Evolutionary conservation across 2,888 invertebrate species (phyloP).

Genomic region (Xestia ashworthii): DNA sequence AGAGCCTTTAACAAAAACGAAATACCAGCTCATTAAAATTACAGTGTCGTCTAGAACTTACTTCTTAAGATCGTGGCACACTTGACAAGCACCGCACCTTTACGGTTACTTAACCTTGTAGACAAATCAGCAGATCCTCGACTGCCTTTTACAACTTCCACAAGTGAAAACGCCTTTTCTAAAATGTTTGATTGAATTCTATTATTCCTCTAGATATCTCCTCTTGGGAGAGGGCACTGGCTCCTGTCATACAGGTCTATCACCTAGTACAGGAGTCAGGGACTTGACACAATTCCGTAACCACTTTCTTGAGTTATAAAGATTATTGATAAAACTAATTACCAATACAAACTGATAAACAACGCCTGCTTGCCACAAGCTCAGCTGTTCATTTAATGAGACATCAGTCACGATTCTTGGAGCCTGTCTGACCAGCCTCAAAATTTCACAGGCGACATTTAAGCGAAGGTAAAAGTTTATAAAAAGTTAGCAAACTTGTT

Average conservation of each 20-base stretch:
- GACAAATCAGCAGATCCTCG: neutral
- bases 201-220: too few species aligned
- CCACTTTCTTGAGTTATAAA: too few species aligned
- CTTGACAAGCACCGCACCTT: too few species aligned
- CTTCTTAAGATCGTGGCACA: too few species aligned
- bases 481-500: slow-evolving; percentile 63
- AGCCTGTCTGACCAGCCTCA: slow-evolving; percentile 53
- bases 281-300: too few species aligned
- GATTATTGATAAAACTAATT: neutral
- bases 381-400: slow-evolving; percentile 31
- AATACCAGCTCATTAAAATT: too few species aligned
- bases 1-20: too few species aligned
- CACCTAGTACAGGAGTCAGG: too few species aligned
- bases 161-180: neutral
- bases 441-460: slow-evolving; percentile 67
- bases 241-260: too few species aligned
- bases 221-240: too few species aligned
- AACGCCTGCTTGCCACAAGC: neutral
- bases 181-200: neutral
- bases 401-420: slow-evolving; percentile 35
- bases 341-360: neutral
- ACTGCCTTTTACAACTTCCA: neutral
- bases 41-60: too few species aligned
- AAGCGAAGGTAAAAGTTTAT: slow-evolving; percentile 66
- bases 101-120: neutral